Evolutionary conservation across 2,797 vertebrate species (phyloP), one percentile per base, ranked within the genome.

Genomic region (Diglossa cyanea): DNA sequence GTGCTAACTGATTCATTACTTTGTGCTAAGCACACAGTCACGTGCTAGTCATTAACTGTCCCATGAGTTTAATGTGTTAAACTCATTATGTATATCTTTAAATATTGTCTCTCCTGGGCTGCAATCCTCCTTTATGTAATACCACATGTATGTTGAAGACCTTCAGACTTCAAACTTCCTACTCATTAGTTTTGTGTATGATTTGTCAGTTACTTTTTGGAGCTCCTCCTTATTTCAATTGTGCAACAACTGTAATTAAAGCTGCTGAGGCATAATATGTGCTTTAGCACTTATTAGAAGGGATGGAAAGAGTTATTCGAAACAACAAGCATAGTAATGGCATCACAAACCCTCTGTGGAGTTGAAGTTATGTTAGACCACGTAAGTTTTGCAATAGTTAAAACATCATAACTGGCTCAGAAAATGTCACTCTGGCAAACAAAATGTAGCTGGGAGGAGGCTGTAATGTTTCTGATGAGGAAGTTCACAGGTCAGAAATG

Each of bases 1-100:
- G 2, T 84, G 67, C 23, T 94, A 87, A 91, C 89, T 82, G 77
- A 79, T 76, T 87, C 44, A 84, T 90, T 81, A 62, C 40, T 82
- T 95, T 60, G 45, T 82, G 71, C 55, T 93, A 85, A 88, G 44
- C 25, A 14, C 48, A 15, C 13, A 51, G 44, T 72, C 47, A 75
- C 0, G 0, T 86, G 70, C 50, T 71, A 78, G 54, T 68, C 51
- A 75, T 92, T 88, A 75, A 51, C 25, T 62, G 35, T 66, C 18
- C 70, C 63, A 28, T 73, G 51, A 70, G 88, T 58, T 73, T 44
- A 92, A 66, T 73, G 51, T 73, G 88, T 58, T 73, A 48, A 92
- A 66, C 33, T 89, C 48, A 21, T 12, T 5, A 48, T 55, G 24
- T 63, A 2, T 62, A 42, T 79, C 28, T 78, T 81, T 82, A 60